Evolutionary conservation across 2,888 invertebrate genomes (phyloP), one percentile per base, ranked within the genome.

Genomic region (Stenurella melanura): DNA sequence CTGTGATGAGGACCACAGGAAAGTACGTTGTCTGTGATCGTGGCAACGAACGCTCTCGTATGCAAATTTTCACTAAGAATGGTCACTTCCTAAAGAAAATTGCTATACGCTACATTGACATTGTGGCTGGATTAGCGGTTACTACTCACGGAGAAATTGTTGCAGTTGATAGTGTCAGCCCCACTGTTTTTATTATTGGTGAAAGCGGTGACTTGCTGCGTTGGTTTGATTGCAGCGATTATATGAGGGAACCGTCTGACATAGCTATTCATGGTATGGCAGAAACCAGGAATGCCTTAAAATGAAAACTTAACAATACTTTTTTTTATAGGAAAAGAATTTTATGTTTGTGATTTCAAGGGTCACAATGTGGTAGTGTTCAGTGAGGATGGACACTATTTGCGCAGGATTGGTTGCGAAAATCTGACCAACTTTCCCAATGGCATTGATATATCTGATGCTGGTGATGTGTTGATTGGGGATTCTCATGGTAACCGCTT

Each of bases 401-500:
- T 97, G 87, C 95, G 98, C 83, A 95, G 97, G 84, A 98, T 98
- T 89, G 98, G 98, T 82, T 96, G 96, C 90, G 97, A 98, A 90
- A 97, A 95, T 89, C 94, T 98, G 85, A 98, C 98, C 86, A 97
- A 97, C 90, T 98, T 97, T 90, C 98, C 98, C 7, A 98, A 98
- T 89, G 98, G 98, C 82, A 98, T 98, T 87, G 98, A 98, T 91
- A 97, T 98, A 88, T 97, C 97, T 71, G 98, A 98, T 90, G 97
- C 97, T 69, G 98, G 98, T 60, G 98, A 98, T 90, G 96, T 98
- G 78, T 93, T 98, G 81, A 97, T 98, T 85, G 98, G 98, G 17
- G 98, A 98, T 90, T 98, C 97, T 70, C 98, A 98, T 90, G 98
- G 98, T 64, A 98, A 98, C 92, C 95, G 98, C 86, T 98, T 98